Evolutionary conservation across 2,113 vertebrate species (phyloP).

Genomic region (Passer montanus): DNA sequence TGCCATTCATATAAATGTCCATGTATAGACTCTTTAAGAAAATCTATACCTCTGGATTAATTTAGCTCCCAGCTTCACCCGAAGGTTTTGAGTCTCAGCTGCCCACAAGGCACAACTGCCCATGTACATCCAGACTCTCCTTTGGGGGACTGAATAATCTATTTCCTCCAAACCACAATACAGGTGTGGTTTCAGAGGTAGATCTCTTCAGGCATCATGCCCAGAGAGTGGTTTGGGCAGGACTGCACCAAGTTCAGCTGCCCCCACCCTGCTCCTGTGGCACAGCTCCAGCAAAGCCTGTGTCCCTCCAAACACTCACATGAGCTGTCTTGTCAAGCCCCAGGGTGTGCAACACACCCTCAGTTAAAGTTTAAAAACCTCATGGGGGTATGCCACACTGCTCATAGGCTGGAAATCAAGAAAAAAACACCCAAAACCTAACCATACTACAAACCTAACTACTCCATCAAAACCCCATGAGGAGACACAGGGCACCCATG

Average conservation of each 20-base stretch:
- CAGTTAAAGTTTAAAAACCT: neutral
- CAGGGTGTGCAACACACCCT: neutral
- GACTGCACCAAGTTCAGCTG: neutral
- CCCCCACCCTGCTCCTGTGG: neutral
- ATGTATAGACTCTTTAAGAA: neutral
- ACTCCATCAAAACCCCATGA: neutral
- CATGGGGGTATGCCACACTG: neutral
- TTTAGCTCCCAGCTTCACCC: neutral
- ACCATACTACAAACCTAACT: neutral
- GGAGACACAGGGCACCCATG: neutral
- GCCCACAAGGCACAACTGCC: neutral
- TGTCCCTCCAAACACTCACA: neutral
- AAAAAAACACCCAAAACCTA: neutral
- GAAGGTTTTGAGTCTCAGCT: neutral
- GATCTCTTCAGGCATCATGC: neutral
- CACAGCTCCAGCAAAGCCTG: neutral
- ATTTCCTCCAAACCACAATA: neutral
- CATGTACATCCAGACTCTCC: neutral
- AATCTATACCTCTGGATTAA: neutral
- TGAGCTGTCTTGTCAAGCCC: neutral
- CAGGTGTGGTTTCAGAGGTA: neutral
- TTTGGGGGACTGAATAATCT: neutral
- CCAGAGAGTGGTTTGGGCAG: neutral
- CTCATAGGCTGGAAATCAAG: neutral
- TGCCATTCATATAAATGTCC: neutral